Evolutionary conservation across 2,888 invertebrate species (phyloP), one percentile per base, ranked within the genome.

Genomic region (Lochmaea crataegi): DNA sequence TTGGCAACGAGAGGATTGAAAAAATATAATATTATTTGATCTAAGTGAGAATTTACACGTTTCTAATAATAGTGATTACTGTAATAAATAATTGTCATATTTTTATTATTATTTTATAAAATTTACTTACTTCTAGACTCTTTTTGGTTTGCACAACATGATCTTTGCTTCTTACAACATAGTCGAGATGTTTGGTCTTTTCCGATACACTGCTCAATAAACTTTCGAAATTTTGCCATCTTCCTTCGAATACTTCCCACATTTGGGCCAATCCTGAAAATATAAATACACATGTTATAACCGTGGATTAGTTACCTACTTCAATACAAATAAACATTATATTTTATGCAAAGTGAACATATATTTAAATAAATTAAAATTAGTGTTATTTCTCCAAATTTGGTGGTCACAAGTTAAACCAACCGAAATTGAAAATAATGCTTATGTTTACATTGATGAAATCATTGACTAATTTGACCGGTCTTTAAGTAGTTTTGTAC

Each of bases 181-280:
- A 90, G 85, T 96, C 96, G 78, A 95, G 89, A 86, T 94, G 94
- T 79, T 94, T 91, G 80, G 91, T 90, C 74, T 93, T 90, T 85
- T 95, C 95, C 73, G 93, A 92, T 68, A 93, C 90, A 6, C 92
- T 91, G 48, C 90, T 91, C 74, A 94, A 85, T 74, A 92, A 89
- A 67, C 93, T 90, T 75, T 93, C 94, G 79, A 94, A 90, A 71
- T 89, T 88, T 79, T 92, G 90, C 89, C 93, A 91, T 75, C 91
- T 90, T 65, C 91, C 90, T 84, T 94, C 92, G 79, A 95, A 92
- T 79, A 92, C 92, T 84, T 92, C 93, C 96, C 96, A 96, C 84
- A 91, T 90, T 74, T 90, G 75, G n/a, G 74, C 72, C 26, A 70
- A 64, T 2, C 73, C 68, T 32, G 93, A 91, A 65, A 94, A 38